Evolutionary conservation across 2,797 vertebrate genomes (phyloP), one percentile per base, ranked within the genome.

Genomic region (Acanthiza pusilla): DNA sequence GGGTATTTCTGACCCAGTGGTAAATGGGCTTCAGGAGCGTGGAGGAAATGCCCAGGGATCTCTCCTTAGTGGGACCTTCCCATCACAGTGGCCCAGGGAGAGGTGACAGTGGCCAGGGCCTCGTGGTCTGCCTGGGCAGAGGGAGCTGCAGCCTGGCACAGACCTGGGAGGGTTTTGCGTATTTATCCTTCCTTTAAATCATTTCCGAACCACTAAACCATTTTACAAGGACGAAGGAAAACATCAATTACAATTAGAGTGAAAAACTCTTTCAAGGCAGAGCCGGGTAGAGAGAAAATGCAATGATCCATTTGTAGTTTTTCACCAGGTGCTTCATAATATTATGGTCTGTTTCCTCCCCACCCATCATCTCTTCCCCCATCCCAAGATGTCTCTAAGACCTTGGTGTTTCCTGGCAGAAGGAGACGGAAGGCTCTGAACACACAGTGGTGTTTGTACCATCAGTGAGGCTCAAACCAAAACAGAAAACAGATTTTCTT

Each of bases 191-290:
- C 87, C 89, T 79, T 88, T 94, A 94, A 96, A 96, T 96, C 93
- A 89, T 96, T 94, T 96, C 96, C 97, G 58, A 95, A 66, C 89
- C 94, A 91, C 95, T 93, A 96, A 97, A 92, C 81, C 95, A 95
- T 97, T 96, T 96, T 50, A 96, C 93, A 96, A 93, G 93, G 96
- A 88, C 26, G 30, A 94, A 94, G 89, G 93, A 95, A 97, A 97
- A 79, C 94, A 95, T 96, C 92, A 84, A 85, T 96, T 96, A 86
- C 94, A 94, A 94, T 96, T 94, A 96, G 1, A 68, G 81, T 11
- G 67, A 82, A 76, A 86, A 93, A 71, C 93, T 91, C 92, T 93
- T 95, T 63, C 91, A 80, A 94, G 94, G 92, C 87, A 88, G 85
- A 94, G 85, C 54, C 6, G 13, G 26, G 48, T 34, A 70, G 87